Conservation (phyloP, 2,113 vertebrate species). For the Herpetotheres cachinnans region DNA sequence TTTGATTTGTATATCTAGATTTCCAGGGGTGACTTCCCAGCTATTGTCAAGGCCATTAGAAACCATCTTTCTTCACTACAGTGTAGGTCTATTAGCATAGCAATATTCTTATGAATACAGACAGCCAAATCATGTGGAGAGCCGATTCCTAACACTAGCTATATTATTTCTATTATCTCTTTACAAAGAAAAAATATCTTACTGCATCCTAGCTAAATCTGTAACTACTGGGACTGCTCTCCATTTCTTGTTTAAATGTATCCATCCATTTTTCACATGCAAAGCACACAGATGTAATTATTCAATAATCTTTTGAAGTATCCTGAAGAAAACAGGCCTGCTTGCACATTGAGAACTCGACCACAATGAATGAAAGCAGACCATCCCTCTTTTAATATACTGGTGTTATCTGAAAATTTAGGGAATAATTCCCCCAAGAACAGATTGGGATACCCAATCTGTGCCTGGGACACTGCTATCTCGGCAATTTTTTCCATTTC, state of each 20-base stretch:
- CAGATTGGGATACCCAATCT: background rate
- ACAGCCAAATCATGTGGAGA: background rate
- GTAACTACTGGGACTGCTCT: background rate
- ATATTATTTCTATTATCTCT: background rate
- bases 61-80: background rate
- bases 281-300: background rate
- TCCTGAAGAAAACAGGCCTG: background rate
- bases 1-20: background rate
- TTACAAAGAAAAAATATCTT: background rate
- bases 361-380: background rate
- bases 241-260: background rate
- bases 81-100: background rate
- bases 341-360: background rate
- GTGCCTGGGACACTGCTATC: background rate
- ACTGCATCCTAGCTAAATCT: background rate
- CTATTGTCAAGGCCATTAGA: background rate
- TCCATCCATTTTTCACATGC: background rate
- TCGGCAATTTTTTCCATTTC: background rate
- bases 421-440: background rate
- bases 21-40: background rate
- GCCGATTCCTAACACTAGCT: background rate
- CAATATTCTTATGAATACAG: background rate
- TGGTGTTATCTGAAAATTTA: background rate
- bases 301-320: background rate
- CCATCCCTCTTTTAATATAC: background rate